Evolutionary conservation across 1,140 invertebrate genomes (phyloP), one percentile per base, ranked within the genome.

Genomic region (Pantala flavescens): DNA sequence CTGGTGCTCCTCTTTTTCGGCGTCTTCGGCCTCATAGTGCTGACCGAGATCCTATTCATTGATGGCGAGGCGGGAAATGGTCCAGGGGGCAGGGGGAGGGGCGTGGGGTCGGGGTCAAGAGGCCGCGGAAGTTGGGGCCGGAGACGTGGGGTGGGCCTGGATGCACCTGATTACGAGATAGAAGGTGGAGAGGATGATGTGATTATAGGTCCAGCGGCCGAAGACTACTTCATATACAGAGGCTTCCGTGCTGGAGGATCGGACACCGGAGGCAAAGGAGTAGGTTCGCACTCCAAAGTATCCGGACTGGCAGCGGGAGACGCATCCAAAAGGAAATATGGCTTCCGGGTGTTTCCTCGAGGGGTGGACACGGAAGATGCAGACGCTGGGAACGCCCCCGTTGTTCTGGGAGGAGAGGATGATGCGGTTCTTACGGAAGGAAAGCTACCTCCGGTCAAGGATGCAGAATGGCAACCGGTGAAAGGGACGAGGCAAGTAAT

Each of bases 1-100:
- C 90, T 95, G 79, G 92, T 95, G 36, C 87, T 95, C 75, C 92
- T 94, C 84, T 95, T 95, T 81, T 93, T 95, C 80, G 90, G 88
- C n/a, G 89, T 95, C 49, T 95, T 94, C 79, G 90, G 90, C 14
- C 83, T 93, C 73, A 94, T 95, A 77, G 88, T 95, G 16, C 84
- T 95, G 70, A 93, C 92, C 49, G 92, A 94, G 83, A 88, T 92
- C 77, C 88, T 93, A 80, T 84, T 92, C 72, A 89, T 93, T 55
- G 90, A 93, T 80, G 87, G 88, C 75, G 84, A 75, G 84, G 84
- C 11, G 80, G 82, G 36, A 2, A 16, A 14, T 81, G 81, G 12
- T 80, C 81, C 19, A 1, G 36, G 23, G 16, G 71, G 49, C n/a
- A 16, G 49, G 12, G 49, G 49, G n/a, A 63, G 49, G n/a, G 49